phyloP scores from a whole-genome alignment of 2,797 vertebrate genomes.

The Podargus strigoides region DNA sequence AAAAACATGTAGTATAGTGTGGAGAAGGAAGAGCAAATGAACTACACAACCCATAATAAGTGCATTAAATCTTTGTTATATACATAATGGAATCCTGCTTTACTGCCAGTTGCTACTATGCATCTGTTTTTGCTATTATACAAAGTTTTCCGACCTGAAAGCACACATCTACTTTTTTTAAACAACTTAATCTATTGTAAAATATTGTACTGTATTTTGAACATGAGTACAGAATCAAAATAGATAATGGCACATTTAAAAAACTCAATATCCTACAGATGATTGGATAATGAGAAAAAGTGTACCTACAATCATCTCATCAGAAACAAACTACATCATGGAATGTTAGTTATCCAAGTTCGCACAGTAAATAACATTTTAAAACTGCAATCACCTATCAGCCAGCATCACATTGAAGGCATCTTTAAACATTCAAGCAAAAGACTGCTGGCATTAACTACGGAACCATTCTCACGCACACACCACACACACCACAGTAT shows the following conservation, averaged over 20 bases:
- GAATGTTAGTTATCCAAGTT: slow-evolving; percentile 90
- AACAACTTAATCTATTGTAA: slow-evolving; percentile 80
- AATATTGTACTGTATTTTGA: slow-evolving; percentile 83
- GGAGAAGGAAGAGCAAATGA: slow-evolving; percentile 71
- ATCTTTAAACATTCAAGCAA: slow-evolving; percentile 90
- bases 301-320: slow-evolving; percentile 94
- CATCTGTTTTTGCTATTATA: slow-evolving; percentile 76
- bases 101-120: slow-evolving; percentile 78
- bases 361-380: slow-evolving; percentile 80
- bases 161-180: slow-evolving; percentile 76
- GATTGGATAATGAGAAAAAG: slow-evolving; percentile 84
- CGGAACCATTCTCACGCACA: slow-evolving; percentile 70
- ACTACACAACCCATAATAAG: slow-evolving; percentile 77
- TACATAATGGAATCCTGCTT: slow-evolving; percentile 80
- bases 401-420: slow-evolving; percentile 86
- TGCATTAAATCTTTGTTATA: slow-evolving; percentile 74
- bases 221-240: slow-evolving; percentile 82
- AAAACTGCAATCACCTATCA: slow-evolving; percentile 80
- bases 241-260: slow-evolving; percentile 90
- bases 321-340: slow-evolving; percentile 89
- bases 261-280: slow-evolving; percentile 86
- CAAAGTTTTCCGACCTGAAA: slow-evolving; percentile 74
- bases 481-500: slow-evolving; percentile 70
- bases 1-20: slow-evolving; percentile 62
- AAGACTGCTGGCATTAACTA: slow-evolving; percentile 81